These are phyloP conservation scores for Pan troglodytes DNA, from an alignment of 2,113 vertebrate species.

Conservation along the genomic window DNA sequence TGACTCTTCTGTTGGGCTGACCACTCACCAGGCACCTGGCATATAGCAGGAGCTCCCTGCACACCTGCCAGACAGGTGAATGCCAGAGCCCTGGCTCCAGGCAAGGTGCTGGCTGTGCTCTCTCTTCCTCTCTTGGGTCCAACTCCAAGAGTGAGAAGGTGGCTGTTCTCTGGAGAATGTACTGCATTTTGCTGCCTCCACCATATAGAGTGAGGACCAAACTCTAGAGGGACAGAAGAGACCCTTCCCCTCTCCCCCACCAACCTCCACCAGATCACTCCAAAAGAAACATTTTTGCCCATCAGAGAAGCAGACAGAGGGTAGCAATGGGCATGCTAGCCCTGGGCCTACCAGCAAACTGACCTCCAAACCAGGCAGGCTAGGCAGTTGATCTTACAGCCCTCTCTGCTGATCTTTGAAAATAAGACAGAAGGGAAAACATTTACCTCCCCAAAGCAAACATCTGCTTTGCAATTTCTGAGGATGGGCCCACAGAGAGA, in stretches of 20 bases:
- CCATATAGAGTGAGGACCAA: not conserved
- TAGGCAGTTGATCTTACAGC: not conserved
- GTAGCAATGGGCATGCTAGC: not conserved
- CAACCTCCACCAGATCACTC: not conserved
- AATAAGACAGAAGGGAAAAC: conserved; percentile 10
- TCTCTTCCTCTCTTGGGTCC: not conserved
- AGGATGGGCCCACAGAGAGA: not conserved
- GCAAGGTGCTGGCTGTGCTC: not conserved
- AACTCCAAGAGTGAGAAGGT: not conserved
- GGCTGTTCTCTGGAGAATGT: not conserved
- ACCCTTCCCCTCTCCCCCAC: not conserved
- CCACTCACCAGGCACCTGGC: not conserved
- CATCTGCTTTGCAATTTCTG: conserved; percentile 44
- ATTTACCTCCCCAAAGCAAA: conserved; percentile 5
- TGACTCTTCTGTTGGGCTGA: not conserved
- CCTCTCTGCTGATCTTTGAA: conserved; percentile 19
- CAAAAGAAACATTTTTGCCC: not conserved
- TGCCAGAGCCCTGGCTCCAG: not conserved
- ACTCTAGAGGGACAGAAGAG: not conserved
- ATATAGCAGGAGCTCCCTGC: not conserved
- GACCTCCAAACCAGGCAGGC: not conserved
- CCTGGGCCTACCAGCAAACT: not conserved
- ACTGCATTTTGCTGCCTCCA: not conserved
- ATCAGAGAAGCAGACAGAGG: not conserved
- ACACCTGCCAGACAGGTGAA: not conserved